phyloP scores from a whole-genome alignment of 2,888 invertebrate species.

The Drosophila eohydei region DNA sequence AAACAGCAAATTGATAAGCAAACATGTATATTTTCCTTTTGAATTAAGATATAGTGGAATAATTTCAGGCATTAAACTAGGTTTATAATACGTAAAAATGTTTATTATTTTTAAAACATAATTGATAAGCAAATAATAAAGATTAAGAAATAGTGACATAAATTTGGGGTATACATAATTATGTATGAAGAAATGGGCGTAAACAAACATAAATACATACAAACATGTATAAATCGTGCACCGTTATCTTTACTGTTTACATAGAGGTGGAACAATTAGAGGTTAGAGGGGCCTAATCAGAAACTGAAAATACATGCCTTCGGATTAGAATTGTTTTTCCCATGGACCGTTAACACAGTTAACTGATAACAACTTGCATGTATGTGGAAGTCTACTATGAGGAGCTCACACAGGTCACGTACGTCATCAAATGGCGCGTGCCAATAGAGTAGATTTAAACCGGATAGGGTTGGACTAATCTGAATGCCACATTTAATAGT shows the following conservation, averaged over 20 bases:
- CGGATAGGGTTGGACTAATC: slow-evolving; percentile 28
- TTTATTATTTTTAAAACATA: neutral
- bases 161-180: slow-evolving; percentile 1
- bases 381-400: neutral
- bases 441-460: slow-evolving; percentile 24
- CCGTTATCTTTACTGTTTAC: neutral
- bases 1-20: slow-evolving; percentile 18
- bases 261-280: neutral
- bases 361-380: slow-evolving; percentile 35
- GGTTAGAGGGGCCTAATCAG: slow-evolving; percentile 9
- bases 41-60: slow-evolving; percentile 9
- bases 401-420: slow-evolving; percentile 23
- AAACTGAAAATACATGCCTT: slow-evolving; percentile 10
- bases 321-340: slow-evolving; percentile 36
- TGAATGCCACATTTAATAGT: slow-evolving; percentile 8
- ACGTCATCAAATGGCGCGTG: slow-evolving; percentile 54
- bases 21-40: slow-evolving; percentile 3
- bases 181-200: neutral
- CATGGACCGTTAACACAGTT: slow-evolving; percentile 30
- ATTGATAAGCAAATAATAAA: slow-evolving; percentile 29
- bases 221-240: neutral
- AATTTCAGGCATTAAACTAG: neutral
- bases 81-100: neutral
- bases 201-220: neutral
- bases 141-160: slow-evolving; percentile 3